A percentile compares a stretch with the other conserved stretches of the same genome.
These are phyloP conservation scores for Malacosoma neustria DNA, from an alignment of 2,888 invertebrate species.

Conservation along the genomic window DNA sequence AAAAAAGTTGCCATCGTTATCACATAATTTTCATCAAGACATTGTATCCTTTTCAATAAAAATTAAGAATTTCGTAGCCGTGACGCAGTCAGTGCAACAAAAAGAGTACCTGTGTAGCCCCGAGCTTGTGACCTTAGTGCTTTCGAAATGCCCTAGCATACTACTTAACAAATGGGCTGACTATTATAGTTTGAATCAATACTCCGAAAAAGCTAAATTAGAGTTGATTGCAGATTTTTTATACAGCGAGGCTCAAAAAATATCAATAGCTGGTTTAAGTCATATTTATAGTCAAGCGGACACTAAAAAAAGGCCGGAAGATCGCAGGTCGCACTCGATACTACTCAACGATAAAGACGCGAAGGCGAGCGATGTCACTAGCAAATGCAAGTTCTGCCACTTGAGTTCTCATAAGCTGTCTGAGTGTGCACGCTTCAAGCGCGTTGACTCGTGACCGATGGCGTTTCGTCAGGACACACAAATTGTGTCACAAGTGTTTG, in stretches of 20 bases:
- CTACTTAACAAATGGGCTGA: not conserved
- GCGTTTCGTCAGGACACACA: not conserved
- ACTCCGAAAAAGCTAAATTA: not conserved
- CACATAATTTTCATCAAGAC: not conserved
- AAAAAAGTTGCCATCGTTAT: not conserved
- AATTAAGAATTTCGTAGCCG: not conserved
- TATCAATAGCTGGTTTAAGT: not conserved
- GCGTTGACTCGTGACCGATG: conserved; percentile 7
- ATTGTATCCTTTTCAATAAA: not conserved
- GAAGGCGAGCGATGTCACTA: too few species aligned
- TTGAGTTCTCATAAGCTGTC: conserved; percentile 6
- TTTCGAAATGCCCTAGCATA: too few species aligned
- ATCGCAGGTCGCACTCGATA: conserved; percentile 5
- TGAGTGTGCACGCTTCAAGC: conserved; percentile 13
- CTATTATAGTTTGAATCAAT: not conserved
- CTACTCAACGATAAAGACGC: not conserved
- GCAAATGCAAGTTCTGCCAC: conserved; percentile 9
- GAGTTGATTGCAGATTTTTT: not conserved
- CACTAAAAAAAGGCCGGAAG: not conserved
- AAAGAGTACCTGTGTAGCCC: not conserved
- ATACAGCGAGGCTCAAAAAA: not conserved
- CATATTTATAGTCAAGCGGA: not conserved
- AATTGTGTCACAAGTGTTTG: not conserved
- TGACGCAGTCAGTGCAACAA: not conserved
- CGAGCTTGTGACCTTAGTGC: not conserved